These are phyloP conservation scores for Dorcus hopei DNA, from an alignment of 2,888 invertebrate genomes.

Conservation along the genomic window DNA sequence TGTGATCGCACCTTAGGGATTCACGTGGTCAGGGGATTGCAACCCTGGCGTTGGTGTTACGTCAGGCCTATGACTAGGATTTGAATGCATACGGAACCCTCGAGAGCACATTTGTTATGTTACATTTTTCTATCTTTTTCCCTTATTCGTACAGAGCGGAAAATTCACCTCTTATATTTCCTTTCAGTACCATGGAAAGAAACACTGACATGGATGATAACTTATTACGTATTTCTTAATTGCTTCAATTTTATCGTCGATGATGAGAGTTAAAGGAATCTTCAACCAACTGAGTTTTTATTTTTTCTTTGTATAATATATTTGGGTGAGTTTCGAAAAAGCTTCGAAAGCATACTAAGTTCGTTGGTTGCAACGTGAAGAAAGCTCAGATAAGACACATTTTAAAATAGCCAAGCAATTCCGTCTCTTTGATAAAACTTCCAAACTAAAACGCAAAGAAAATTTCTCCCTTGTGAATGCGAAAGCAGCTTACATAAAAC, in stretches of 20 bases:
- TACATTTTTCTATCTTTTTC: conserved; percentile 29
- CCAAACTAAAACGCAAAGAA: conserved; percentile 43
- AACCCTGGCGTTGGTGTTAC: conserved; percentile 30
- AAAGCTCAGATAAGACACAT: background rate
- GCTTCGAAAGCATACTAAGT: too few relatives aligned
- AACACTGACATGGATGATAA: too few relatives aligned
- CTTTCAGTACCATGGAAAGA: too few relatives aligned
- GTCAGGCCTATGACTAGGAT: conserved; percentile 15
- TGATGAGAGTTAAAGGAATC: too few relatives aligned
- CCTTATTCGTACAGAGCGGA: conserved; percentile 10
- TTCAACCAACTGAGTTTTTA: too few relatives aligned
- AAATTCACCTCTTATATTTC: background rate
- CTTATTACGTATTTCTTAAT: too few relatives aligned
- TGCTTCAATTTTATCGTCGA: too few relatives aligned
- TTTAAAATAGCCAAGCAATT: conserved; percentile 11
- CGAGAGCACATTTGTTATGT: conserved; percentile 19
- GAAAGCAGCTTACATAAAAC: conserved; percentile 47
- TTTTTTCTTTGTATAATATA: too few relatives aligned
- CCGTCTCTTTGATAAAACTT: conserved; percentile 25
- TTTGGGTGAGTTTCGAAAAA: too few relatives aligned
- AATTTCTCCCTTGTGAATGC: conserved; percentile 51
- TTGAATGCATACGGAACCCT: conserved; percentile 26
- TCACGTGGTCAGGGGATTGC: conserved; percentile 28
- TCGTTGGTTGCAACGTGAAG: background rate
- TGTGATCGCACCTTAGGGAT: conserved; percentile 45